Conservation (phyloP, 2,888 invertebrate genomes). For the Gastracanthus pulcherrimus region DNA sequence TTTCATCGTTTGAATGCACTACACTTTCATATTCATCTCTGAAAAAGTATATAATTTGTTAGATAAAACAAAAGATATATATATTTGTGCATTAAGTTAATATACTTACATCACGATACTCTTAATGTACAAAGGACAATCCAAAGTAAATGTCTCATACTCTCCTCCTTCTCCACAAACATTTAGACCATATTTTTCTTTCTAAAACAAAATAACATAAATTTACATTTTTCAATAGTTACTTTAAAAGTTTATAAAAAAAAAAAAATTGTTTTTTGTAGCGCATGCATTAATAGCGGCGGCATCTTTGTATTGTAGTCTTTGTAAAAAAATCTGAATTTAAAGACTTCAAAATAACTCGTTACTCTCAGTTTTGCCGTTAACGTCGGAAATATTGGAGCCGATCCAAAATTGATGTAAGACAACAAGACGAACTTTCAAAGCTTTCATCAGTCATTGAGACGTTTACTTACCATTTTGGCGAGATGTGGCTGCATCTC, state of each 20-base stretch:
- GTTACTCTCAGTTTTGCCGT: slow-evolving; percentile 46
- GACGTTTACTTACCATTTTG: slow-evolving; percentile 83
- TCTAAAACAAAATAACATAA: slow-evolving; percentile 77
- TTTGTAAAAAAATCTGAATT: slow-evolving; percentile 28
- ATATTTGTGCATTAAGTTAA: slow-evolving; percentile 41
- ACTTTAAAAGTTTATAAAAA: neutral
- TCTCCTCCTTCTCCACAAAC: slow-evolving; percentile 99
- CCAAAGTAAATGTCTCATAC: slow-evolving; percentile 98
- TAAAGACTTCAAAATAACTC: slow-evolving; percentile 46
- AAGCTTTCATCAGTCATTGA: slow-evolving; percentile 61
- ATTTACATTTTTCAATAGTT: slow-evolving; percentile 35
- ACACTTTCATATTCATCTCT: slow-evolving; percentile 93
- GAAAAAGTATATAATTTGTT: slow-evolving; percentile 69
- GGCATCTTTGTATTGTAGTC: neutral
- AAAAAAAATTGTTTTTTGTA: slow-evolving; percentile 10
- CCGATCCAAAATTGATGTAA: slow-evolving; percentile 59
- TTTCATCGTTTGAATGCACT: slow-evolving; percentile 93
- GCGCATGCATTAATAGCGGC: neutral
- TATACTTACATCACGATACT: slow-evolving; percentile 91
- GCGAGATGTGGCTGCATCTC: slow-evolving; percentile 93
- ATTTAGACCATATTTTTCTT: slow-evolving; percentile 95
- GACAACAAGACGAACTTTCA: slow-evolving; percentile 50
- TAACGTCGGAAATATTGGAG: slow-evolving; percentile 57
- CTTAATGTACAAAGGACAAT: slow-evolving; percentile 97
- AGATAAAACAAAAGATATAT: slow-evolving; percentile 52